Base-by-base conservation (phyloP, 2,113 vertebrate genomes). In the Sciurus niger region DNA sequence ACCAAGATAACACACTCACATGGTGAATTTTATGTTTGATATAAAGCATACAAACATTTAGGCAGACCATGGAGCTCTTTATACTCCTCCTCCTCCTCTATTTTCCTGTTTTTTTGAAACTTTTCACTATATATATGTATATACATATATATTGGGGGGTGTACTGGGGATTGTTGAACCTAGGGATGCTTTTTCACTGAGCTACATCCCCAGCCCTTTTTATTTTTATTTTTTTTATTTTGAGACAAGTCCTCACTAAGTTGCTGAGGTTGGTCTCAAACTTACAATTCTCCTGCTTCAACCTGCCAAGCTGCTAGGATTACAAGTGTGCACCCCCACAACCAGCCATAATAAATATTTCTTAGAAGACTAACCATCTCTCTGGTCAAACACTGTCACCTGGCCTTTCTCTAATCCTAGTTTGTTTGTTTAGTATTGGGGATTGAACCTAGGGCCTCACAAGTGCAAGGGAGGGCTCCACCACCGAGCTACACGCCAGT, bases 401-500 rank as follows among this genome's bases (percentile, higher is more conserved):
- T 55, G n/a, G 74, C 73, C 40, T 82, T 96, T 72, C 18, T 70
- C 43, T 91, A n/a, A 20, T 94, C 60, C 48, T 73, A 70, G 32
- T 83, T 72, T 72, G 32, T 68, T 68, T 34, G 67, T 68, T 68
- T 34, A 17, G 67, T 68, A 34, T 32, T 34, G 67, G 67, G 32
- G 32, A 68, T 68, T 32, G 32, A 68, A 34, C 32, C 65, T 34
- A 68, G 32, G 32, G 67, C 67, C 67, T 70, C 16, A 18, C 34
- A 70, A 14, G 32, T n/a, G 34, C 16, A n/a, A 30, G 67, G 16
- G 17, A n/a, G 67, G 16, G 34, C 67, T 34, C 34, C 7, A 2
- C 6, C 34, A 70, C 34, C 8, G 67, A 70, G 67, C 34, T 70
- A n/a, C 32, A 34, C 13, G 32, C 30, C 67, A 16, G 30, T 14